Conservation (phyloP, 2,113 vertebrate genomes). For the Tor tambroides region DNA sequence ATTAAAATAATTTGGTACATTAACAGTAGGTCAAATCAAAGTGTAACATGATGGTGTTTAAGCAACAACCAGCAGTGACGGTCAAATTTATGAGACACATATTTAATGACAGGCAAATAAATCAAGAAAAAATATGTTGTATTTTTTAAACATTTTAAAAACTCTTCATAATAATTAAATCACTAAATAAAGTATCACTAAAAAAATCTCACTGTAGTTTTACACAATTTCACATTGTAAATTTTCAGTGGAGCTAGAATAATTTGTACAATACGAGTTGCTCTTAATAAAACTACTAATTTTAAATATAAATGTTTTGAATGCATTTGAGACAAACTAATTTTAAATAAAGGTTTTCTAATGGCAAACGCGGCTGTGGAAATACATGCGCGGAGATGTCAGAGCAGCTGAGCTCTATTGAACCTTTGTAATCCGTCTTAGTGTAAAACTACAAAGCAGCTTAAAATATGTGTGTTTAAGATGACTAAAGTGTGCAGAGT, state of each 20-base stretch:
- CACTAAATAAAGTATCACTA: neutral
- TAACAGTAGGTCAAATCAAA: neutral
- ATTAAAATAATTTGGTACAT: neutral
- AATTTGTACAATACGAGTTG: neutral
- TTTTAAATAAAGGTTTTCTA: neutral
- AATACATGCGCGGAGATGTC: neutral
- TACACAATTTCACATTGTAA: neutral
- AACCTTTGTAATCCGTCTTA: conserved; percentile 50
- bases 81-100: neutral
- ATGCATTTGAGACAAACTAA: neutral
- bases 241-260: neutral
- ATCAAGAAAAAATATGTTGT: neutral
- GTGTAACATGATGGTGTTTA: neutral
- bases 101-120: neutral
- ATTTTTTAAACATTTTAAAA: neutral
- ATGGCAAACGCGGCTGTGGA: neutral
- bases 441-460: conserved; percentile 56
- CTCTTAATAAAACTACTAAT: neutral
- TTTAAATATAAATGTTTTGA: neutral
- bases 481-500: conserved; percentile 44
- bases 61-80: neutral
- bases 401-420: conserved; percentile 46
- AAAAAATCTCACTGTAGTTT: neutral
- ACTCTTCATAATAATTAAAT: neutral
- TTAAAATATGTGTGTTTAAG: conserved; percentile 54